Evolutionary conservation across 2,797 vertebrate species (phyloP).

Genomic region (Margarornis squamiger): DNA sequence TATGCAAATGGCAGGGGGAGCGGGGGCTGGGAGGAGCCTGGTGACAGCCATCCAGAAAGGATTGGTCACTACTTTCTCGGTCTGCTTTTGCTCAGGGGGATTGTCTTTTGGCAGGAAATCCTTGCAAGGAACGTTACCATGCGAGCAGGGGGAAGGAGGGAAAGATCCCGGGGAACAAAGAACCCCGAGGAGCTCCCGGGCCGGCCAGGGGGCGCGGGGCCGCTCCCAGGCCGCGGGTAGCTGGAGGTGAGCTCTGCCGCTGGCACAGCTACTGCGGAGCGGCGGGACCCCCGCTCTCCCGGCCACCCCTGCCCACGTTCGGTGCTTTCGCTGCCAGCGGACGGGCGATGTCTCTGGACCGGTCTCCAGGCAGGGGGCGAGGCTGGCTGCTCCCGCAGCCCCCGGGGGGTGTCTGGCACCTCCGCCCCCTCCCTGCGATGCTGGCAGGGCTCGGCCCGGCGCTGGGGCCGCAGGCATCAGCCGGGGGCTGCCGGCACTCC

Average conservation of each 20-base stretch:
- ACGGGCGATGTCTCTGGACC: not conserved
- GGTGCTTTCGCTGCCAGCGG: not conserved
- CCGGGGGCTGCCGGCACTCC: not conserved
- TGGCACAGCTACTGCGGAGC: not conserved
- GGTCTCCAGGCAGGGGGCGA: not conserved
- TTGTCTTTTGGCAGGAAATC: slow-evolving; percentile 63
- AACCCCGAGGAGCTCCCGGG: not conserved
- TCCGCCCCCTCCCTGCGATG: not conserved
- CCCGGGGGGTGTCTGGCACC: not conserved
- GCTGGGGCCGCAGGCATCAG: not conserved
- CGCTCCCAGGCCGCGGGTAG: not conserved
- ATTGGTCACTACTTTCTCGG: slow-evolving; percentile 70
- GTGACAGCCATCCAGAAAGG: slow-evolving; percentile 65
- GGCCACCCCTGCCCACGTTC: rapidly evolving
- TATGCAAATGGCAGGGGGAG: slow-evolving; percentile 76
- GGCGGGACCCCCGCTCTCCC: not conserved
- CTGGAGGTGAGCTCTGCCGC: not conserved
- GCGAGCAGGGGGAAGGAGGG: not conserved
- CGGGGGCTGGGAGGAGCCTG: slow-evolving; percentile 78
- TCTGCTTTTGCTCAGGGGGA: slow-evolving; percentile 54
- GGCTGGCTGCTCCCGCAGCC: not conserved
- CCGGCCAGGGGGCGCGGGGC: not conserved
- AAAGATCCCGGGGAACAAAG: slow-evolving; percentile 27
- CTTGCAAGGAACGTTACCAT: slow-evolving; percentile 10
- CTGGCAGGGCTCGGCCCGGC: not conserved